Conservation (phyloP, 2,888 invertebrate genomes). For the Drosophila formosana region DNA sequence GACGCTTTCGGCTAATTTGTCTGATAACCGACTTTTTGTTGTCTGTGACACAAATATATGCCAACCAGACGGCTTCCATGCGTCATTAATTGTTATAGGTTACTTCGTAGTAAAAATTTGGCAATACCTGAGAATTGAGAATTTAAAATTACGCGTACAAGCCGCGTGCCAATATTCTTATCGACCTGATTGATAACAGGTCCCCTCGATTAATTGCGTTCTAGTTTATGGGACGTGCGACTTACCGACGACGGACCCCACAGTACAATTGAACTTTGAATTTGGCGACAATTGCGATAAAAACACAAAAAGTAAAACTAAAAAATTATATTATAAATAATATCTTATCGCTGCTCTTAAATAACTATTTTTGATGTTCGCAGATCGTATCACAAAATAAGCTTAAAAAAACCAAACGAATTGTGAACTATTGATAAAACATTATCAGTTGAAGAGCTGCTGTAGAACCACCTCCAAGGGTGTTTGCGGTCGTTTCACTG, state of each 20-base stretch:
- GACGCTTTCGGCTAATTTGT: neutral
- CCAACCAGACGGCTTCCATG: slow-evolving; percentile 55
- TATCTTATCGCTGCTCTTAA: slow-evolving; percentile 48
- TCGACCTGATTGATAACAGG: slow-evolving; percentile 21
- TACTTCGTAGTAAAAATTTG: slow-evolving; percentile 52
- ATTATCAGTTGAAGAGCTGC: slow-evolving; percentile 17
- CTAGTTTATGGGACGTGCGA: slow-evolving; percentile 36
- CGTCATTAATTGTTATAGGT: slow-evolving; percentile 51
- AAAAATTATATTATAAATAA: slow-evolving; percentile 23
- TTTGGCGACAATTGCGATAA: slow-evolving; percentile 27
- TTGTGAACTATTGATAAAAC: slow-evolving; percentile 25
- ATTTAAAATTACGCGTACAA: slow-evolving; percentile 18
- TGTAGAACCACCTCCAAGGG: slow-evolving; percentile 5
- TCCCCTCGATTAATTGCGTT: slow-evolving; percentile 58
- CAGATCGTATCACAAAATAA: slow-evolving; percentile 22
- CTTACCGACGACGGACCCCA: slow-evolving; percentile 19
- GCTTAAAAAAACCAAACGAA: slow-evolving; percentile 6
- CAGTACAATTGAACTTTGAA: slow-evolving; percentile 45
- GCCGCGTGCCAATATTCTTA: slow-evolving; percentile 39
- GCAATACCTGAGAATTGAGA: slow-evolving; percentile 31
- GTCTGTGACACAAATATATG: slow-evolving; percentile 39
- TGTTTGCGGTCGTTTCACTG: neutral
- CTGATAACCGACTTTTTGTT: slow-evolving; percentile 41
- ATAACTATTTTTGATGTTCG: slow-evolving; percentile 32
- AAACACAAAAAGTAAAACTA: slow-evolving; percentile 5